Conservation (phyloP, 2,113 vertebrate species). For the Salvelinus fontinalis region DNA sequence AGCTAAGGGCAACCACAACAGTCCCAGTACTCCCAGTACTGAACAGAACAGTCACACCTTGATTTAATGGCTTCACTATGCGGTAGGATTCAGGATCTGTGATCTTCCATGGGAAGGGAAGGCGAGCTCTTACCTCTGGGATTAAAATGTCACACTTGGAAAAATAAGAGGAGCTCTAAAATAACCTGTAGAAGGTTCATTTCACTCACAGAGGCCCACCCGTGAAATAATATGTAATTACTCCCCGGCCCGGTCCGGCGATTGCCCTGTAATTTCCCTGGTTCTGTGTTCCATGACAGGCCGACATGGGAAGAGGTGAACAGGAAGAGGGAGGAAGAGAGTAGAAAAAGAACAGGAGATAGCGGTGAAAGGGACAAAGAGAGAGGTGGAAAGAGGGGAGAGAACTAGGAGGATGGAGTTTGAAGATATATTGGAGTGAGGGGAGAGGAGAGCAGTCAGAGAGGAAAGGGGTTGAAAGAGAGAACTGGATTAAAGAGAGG, state of each 20-base stretch:
- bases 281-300: constrained; percentile 53
- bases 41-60: not conserved
- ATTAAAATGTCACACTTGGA: constrained; percentile 10
- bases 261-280: constrained; percentile 66
- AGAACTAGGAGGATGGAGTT: too few species aligned
- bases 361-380: too few species aligned
- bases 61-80: constrained; percentile 2
- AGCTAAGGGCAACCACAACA: too few species aligned
- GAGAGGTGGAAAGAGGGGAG: not conserved
- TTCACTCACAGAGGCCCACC: constrained; percentile 46
- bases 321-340: not conserved
- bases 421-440: not conserved
- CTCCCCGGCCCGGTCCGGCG: constrained; percentile 44
- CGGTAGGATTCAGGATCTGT: too few species aligned
- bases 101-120: not conserved
- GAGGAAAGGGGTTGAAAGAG: too few species aligned
- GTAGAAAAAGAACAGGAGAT: not conserved
- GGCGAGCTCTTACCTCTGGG: not conserved
- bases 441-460: too few species aligned
- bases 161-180: not conserved
- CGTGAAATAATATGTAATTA: constrained; percentile 69
- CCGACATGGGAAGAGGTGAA: constrained; percentile 22
- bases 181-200: not conserved
- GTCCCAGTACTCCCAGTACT: not conserved
- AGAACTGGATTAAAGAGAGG: too few species aligned